Percentiles rank a stretch among this genome's conserved stretches.
Evolutionary conservation across 2,113 vertebrate species (phyloP).

Genomic region (Anolis sagrei): DNA sequence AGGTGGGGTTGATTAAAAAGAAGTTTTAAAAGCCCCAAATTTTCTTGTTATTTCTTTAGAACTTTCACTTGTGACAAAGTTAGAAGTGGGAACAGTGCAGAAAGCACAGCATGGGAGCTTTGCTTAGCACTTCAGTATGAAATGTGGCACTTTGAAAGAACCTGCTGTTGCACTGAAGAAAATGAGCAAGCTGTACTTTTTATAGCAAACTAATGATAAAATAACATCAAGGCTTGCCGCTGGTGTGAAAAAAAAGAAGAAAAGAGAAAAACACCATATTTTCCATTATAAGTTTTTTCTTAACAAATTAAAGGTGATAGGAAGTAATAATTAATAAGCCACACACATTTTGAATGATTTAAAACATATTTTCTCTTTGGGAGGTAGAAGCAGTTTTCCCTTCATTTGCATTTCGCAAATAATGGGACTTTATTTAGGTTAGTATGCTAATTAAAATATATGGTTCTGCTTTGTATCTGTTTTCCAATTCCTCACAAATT

Average conservation of each 20-base stretch:
- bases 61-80: slow-evolving; percentile 49
- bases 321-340: slow-evolving; percentile 17
- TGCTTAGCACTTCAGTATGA: slow-evolving; percentile 63
- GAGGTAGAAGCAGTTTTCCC: not conserved
- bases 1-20: slow-evolving; percentile 18
- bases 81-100: slow-evolving; percentile 56
- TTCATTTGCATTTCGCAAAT: slow-evolving; percentile 18
- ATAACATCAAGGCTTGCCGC: slow-evolving; percentile 35
- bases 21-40: slow-evolving; percentile 43
- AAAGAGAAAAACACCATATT: slow-evolving; percentile 21
- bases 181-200: slow-evolving; percentile 51
- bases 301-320: slow-evolving; percentile 36
- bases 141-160: slow-evolving; percentile 59
- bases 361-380: slow-evolving; percentile 17
- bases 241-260: slow-evolving; percentile 42
- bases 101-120: slow-evolving; percentile 55
- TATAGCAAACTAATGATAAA: slow-evolving; percentile 45
- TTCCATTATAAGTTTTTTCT: slow-evolving; percentile 22
- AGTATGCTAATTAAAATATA: not conserved
- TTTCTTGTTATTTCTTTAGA: slow-evolving; percentile 40
- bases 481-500: not conserved
- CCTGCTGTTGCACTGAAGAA: slow-evolving; percentile 60
- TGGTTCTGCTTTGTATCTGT: slow-evolving; percentile 1
- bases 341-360: slow-evolving; percentile 20
- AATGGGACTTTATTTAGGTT: not conserved